Base-by-base conservation (phyloP, 2,888 invertebrate genomes). In the Oithona nana region DNA sequence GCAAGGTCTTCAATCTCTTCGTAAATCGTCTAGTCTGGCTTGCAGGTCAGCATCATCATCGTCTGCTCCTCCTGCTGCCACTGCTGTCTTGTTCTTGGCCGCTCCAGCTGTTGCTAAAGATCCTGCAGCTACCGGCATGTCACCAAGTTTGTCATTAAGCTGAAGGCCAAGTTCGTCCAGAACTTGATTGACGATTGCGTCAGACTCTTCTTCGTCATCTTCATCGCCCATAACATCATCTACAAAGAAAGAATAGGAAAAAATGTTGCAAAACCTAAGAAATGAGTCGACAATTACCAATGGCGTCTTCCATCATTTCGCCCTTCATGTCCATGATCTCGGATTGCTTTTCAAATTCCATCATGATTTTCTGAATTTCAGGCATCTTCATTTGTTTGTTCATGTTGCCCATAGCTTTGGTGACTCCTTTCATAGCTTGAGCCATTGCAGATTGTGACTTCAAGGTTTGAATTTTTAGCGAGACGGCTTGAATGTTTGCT, bases 291-390 rank as follows among this genome's bases (percentile, higher is more conserved):
- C 11, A 20, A 28, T n/a, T 54, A 61, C 61, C 61, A 71, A 99
- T 97, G 57, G 93, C 95, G 75, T 98, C 98, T 72, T 90, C 94
- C 84, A 98, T 98, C 81, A 99, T 92, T 76, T 99, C 98, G 74
- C 99, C 97, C 73, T 98, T 98, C 97, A 99, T 99, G 72, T 99
- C 97, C 98, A 99, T 99, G 63, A 99, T 94, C 76, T 98, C 97
- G 0, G 93, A 90, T 73, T 98, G 97, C 72, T 95, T 97, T 75
- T 99, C 98, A 75, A 99, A 98, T 72, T 97, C 95, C 77, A 88
- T 83, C 68, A 88, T 79, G 64, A 99, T 98, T 72, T 88, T 87
- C 75, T 98, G 97, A 71, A 98, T 98, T 78, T 98, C 95, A 11
- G 98, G 98, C 74, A 99, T 79, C 76, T 98, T 98, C 71, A 98